Evolutionary conservation across 2,113 vertebrate genomes (phyloP), one percentile per base, ranked within the genome.

Genomic region (Saccopteryx leptura): DNA sequence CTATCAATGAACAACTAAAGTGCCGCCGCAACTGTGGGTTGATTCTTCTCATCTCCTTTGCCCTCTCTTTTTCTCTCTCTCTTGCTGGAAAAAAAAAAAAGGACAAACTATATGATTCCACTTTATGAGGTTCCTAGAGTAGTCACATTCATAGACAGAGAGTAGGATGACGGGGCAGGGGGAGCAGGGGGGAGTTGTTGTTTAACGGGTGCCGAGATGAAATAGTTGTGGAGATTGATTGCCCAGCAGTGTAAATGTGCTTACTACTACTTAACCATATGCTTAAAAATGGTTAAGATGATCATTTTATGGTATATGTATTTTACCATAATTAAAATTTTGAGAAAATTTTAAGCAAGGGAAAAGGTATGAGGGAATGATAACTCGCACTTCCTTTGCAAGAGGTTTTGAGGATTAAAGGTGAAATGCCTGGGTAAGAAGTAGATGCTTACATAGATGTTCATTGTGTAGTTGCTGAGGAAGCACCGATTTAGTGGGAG

Each of bases 241-340:
- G 33, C 54, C 46, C 6, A 1, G 2, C 13, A 26, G 0, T 6
- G 7, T 26, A 3, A 21, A 50, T 19, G 1, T 60, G 11, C 33
- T 46, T 60, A 56, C 65, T 4, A 9, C 54, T 52, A 6, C 33
- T 46, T 21, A 85, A 90, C 33, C 17, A 1, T 21, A 10, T 9
- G 13, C 58, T 74, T 61, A 52, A 76, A 88, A n/a, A 50, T 60
- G 39, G 39, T 74, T 46, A 60, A 60, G 28, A n/a, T 61, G 58
- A 58, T 66, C 3, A 60, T 74, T 84, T 80, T 65, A 68, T 31
- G 50, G 65, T 69, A 39, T 14, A 1, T 58, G 18, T 85, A 58
- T 66, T 84, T 93, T 86, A 79, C 18, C 31, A 46, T 58, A 26
- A 46, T 74, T 86, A 10, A 65, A 72, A 31, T 13, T 54, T 78